A percentile compares a stretch with the other conserved stretches of the same genome.
These are phyloP conservation scores for cat (Felis catus) DNA, from an alignment of 2,113 vertebrate genomes.

Conservation along the genomic window F.catus_Fca126_mat1.0 CM031415.1:155487501-155488000, in stretches of 20 bases:
- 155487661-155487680: background rate
- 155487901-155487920: background rate
- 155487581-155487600: background rate
- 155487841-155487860: background rate
- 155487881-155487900: background rate
- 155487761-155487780: background rate
- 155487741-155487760: background rate
- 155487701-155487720: background rate
- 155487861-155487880: background rate
- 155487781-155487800: background rate
- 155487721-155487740: background rate
- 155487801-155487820: background rate
- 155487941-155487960: background rate
- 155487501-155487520: no score
- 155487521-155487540: background rate
- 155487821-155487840: background rate
- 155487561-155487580: background rate
- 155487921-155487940: background rate
- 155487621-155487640: background rate
- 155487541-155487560: background rate
- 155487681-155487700: background rate
- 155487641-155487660: background rate
- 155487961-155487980: background rate
- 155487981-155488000: background rate
- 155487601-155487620: background rate